phyloP scores from a whole-genome alignment of 1,140 invertebrate species.

The Lutraria rhynchaena region DNA sequence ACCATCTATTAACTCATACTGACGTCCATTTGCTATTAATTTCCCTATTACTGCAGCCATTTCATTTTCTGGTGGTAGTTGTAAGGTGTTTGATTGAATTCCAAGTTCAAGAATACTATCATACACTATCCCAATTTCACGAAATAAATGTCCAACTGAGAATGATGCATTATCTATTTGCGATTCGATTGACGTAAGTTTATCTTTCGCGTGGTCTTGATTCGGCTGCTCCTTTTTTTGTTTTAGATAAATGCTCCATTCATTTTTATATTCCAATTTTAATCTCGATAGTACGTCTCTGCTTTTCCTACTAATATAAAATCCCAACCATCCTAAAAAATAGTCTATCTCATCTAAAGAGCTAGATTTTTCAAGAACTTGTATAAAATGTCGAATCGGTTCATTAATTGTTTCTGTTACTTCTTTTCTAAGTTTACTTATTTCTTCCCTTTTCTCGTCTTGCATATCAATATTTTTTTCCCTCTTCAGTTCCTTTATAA shows the following conservation, averaged over 20 bases:
- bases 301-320: constrained; percentile 1
- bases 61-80: neutral
- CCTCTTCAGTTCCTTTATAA: constrained; percentile 7
- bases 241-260: neutral
- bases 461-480: neutral
- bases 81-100: neutral
- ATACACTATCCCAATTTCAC: constrained; percentile 21
- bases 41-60: neutral
- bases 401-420: neutral
- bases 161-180: constrained; percentile 20
- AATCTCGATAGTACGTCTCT: neutral
- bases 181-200: neutral
- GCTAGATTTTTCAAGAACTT: neutral
- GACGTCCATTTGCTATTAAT: neutral
- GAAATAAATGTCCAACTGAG: constrained; percentile 13
- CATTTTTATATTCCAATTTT: neutral
- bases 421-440: neutral
- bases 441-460: neutral
- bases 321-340: neutral
- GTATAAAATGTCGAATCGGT: neutral
- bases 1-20: constrained; percentile 21
- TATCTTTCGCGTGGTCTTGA: neutral
- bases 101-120: neutral
- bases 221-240: neutral
- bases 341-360: no score